Conservation (phyloP, 1,140 invertebrate genomes). For the Macrosteles quadrilineatus region DNA sequence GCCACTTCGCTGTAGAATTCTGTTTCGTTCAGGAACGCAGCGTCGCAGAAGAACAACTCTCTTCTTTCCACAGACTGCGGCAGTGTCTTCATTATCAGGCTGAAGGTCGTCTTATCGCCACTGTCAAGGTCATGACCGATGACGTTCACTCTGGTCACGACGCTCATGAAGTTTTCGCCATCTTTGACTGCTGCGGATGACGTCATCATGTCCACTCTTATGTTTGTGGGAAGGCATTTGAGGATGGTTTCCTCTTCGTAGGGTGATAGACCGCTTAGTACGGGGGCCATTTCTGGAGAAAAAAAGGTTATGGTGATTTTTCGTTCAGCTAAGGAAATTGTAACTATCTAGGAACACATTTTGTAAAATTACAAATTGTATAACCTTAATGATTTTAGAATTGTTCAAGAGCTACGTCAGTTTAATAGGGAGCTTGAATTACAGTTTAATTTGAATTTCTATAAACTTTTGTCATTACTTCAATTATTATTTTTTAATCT, state of each 20-base stretch:
- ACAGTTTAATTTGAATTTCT: too few species aligned
- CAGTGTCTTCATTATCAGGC: not conserved
- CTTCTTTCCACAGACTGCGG: not conserved
- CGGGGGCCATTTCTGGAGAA: not conserved
- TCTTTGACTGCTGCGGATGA: not conserved
- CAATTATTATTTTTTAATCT: too few species aligned
- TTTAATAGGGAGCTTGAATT: too few species aligned
- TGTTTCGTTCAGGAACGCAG: not conserved
- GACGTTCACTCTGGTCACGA: not conserved
- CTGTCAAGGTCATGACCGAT: not conserved
- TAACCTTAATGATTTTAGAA: too few species aligned
- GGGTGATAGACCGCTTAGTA: not conserved
- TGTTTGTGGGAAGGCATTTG: not conserved
- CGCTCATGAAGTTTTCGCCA: constrained; percentile 2
- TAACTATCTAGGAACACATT: too few species aligned
- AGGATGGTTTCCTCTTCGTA: not conserved
- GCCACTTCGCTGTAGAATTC: not conserved
- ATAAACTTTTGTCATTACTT: too few species aligned
- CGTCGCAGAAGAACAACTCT: not conserved
- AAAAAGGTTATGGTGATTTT: too few species aligned
- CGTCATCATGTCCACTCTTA: not conserved
- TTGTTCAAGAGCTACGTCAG: too few species aligned
- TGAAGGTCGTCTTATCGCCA: not conserved
- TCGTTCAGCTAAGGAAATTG: too few species aligned
- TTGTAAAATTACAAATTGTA: too few species aligned